phyloP scores from a whole-genome alignment of 2,797 vertebrate species.

The Sebastes baramenuke region DNA sequence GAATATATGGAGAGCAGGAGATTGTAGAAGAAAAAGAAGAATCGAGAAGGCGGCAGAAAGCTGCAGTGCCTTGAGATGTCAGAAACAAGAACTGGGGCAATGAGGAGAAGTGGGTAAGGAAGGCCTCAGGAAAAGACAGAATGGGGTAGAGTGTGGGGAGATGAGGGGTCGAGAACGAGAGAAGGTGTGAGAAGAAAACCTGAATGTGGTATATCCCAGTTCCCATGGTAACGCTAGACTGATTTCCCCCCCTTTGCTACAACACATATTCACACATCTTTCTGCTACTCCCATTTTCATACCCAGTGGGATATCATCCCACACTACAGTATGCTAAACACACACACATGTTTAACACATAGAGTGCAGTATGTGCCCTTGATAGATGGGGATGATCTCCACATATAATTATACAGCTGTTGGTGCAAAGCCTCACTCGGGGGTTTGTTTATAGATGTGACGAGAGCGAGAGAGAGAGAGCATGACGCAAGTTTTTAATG shows the following conservation, averaged over 20 bases:
- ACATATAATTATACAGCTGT: constrained; percentile 32
- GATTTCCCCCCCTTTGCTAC: background rate
- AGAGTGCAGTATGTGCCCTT: constrained; percentile 11
- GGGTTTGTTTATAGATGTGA: background rate
- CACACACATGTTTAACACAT: constrained; percentile 16
- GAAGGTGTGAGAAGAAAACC: constrained; percentile 50
- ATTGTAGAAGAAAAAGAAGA: background rate
- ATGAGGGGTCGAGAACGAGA: constrained; percentile 7
- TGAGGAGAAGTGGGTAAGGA: constrained; percentile 5
- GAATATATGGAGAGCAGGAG: background rate
- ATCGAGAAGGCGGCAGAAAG: background rate
- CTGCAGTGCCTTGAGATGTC: background rate
- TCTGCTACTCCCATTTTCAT: constrained; percentile 49
- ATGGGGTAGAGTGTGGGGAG: background rate
- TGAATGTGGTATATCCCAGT: constrained; percentile 79
- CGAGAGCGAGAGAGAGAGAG: background rate
- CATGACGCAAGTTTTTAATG: background rate
- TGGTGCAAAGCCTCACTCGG: background rate
- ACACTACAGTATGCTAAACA: constrained; percentile 17
- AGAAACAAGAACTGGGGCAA: constrained; percentile 31
- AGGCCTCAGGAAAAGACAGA: constrained; percentile 15
- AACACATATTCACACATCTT: constrained; percentile 12
- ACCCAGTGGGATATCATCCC: constrained; percentile 42
- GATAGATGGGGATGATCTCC: constrained; percentile 34
- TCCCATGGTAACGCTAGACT: constrained; percentile 81